Percentiles rank a stretch among this genome's conserved stretches.
Conservation (phyloP, 64 coral and sea anemone species). For the Actinia tenebrosa region DNA sequence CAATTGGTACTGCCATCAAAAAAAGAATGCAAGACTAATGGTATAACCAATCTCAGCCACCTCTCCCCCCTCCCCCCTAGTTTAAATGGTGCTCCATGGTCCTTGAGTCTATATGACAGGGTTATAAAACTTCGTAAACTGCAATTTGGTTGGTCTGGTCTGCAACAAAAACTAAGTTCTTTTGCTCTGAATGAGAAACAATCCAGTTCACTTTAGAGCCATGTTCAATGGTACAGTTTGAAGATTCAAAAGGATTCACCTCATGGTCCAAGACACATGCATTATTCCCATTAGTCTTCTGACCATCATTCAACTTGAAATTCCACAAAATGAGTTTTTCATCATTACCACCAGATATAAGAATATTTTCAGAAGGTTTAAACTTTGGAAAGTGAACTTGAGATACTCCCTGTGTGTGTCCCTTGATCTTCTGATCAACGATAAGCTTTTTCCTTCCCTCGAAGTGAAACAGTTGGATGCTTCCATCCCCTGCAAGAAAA, state of each 20-base stretch:
- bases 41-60: no score
- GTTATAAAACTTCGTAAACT: constrained; percentile 48
- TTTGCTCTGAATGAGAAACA: constrained; percentile 38
- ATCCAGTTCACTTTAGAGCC: constrained; percentile 90
- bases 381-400: constrained; percentile 88
- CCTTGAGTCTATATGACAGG: neutral
- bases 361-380: constrained; percentile 14
- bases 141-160: constrained; percentile 70
- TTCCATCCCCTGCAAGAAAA: constrained; percentile 66
- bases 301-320: neutral
- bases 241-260: neutral
- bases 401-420: constrained; percentile 55
- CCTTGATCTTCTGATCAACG: constrained; percentile 32
- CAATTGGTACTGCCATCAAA: no score
- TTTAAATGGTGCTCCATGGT: no score
- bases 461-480: constrained; percentile 79
- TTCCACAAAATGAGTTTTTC: constrained; percentile 74
- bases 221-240: constrained; percentile 37
- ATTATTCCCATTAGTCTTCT: neutral
- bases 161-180: constrained; percentile 63
- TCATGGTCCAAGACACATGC: neutral
- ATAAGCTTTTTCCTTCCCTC: constrained; percentile 86
- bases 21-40: no score
- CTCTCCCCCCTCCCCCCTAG: no score
- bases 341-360: constrained; percentile 92